Conservation (phyloP, 2,888 invertebrate species). For the Athalia circularis region DNA sequence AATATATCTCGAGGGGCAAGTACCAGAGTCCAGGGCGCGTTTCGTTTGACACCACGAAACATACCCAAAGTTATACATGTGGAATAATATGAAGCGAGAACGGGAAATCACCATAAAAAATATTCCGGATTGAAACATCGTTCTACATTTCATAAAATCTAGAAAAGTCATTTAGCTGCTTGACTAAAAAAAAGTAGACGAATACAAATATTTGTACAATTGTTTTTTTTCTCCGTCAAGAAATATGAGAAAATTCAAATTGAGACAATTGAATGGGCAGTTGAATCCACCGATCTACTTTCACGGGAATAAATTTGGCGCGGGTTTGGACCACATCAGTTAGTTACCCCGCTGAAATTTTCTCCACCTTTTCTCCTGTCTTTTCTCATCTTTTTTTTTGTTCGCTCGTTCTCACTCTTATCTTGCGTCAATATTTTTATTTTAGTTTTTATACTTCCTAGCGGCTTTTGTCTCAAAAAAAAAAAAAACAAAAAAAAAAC, state of each 20-base stretch:
- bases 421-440: neutral
- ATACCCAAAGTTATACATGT: no score
- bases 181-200: no score
- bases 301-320: constrained; percentile 14
- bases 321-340: constrained; percentile 12
- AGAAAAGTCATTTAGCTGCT: no score
- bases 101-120: no score
- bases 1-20: constrained; percentile 27
- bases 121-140: no score
- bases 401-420: neutral
- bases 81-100: no score
- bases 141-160: no score
- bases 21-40: constrained; percentile 20
- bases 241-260: no score
- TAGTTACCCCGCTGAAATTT: neutral
- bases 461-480: constrained; percentile 50
- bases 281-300: constrained; percentile 1
- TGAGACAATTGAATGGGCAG: neutral
- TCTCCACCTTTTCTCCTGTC: no score
- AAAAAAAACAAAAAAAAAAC: constrained; percentile 50
- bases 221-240: no score
- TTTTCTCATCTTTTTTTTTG: neutral
- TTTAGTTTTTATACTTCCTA: constrained; percentile 5
- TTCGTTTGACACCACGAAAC: constrained; percentile 15
- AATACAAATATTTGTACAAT: no score